Base-by-base conservation (phyloP, 2,888 invertebrate genomes). In the Serripes groenlandicus region DNA sequence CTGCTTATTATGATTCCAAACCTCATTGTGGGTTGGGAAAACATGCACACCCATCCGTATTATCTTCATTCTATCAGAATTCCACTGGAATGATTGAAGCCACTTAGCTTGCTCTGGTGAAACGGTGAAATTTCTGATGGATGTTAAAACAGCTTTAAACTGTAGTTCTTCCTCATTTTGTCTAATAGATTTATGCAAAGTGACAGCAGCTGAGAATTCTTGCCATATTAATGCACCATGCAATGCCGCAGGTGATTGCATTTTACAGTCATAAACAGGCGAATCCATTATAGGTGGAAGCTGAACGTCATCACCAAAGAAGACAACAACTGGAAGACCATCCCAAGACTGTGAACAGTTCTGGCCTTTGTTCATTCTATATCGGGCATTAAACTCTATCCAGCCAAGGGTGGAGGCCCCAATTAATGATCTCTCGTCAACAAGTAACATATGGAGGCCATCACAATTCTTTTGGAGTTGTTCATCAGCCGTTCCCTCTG, bases 301-400 rank as follows among this genome's bases (percentile, higher is more conserved):
- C 58, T 89, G 86, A 42, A 83, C 71, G 69, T 86, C 89, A 71
- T 88, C 87, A 18, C 89, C 87, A 72, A 86, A 60, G 66, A 88
- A 85, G n/a, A 88, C 83, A n/a, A 86, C 86, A 42, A 88, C 89
- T 18, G 89, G 87, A 56, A 89, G 28, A n/a, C 86, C 87, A 49
- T 83, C 86, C 87, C 85, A 86, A 32, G 76, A 49, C 21, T 52
- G 1, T 28, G 52, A 37, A 28, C n/a, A 37, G 15, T 70, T 70
- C 21, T 49, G 28, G 18, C n/a, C 52, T 35, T 75, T 30, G 11
- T 78, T 42, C 26, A 83, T 62, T 0, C 81, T 81, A 82, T 70
- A 74, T 37, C 74, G 37, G 18, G 77, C 71, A 32, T 58, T 23
- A 34, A 81, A 84, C 32, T 80, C 81, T 75, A 84, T 84, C 83